phyloP scores from a whole-genome alignment of 1,140 invertebrate species.

The Panagrolaimus sp. region DNA sequence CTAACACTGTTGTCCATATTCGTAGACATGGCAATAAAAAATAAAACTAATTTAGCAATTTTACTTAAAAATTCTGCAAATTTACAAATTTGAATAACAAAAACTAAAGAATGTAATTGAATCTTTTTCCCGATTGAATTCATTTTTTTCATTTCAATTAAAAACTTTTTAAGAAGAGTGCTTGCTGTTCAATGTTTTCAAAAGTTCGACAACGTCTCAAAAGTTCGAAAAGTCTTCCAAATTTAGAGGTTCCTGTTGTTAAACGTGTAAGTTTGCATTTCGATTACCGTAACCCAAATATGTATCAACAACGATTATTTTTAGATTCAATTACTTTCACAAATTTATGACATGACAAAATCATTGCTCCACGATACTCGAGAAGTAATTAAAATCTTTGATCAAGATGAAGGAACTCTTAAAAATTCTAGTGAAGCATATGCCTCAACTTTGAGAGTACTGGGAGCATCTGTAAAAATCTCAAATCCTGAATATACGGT shows the following conservation, averaged over 20 bases:
- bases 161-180: too few species aligned
- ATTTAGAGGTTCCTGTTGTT: background rate
- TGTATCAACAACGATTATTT: background rate
- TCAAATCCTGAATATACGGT: background rate
- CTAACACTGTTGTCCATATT: too few species aligned
- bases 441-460: background rate
- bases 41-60: too few species aligned
- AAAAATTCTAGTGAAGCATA: background rate
- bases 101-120: too few species aligned
- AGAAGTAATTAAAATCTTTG: background rate
- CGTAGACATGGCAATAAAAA: too few species aligned
- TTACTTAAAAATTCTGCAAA: too few species aligned
- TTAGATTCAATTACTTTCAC: conserved; percentile 1
- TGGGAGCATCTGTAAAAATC: background rate
- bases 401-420: conserved; percentile 1
- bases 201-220: too few species aligned
- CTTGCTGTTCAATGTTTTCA: too few species aligned
- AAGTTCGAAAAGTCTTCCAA: background rate
- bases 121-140: too few species aligned
- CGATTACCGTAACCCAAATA: background rate
- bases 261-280: background rate
- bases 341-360: background rate
- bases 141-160: too few species aligned
- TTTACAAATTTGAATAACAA: too few species aligned
- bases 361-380: background rate